Conservation (phyloP, 2,797 vertebrate species). For the Eulemur rubriventer region DNA sequence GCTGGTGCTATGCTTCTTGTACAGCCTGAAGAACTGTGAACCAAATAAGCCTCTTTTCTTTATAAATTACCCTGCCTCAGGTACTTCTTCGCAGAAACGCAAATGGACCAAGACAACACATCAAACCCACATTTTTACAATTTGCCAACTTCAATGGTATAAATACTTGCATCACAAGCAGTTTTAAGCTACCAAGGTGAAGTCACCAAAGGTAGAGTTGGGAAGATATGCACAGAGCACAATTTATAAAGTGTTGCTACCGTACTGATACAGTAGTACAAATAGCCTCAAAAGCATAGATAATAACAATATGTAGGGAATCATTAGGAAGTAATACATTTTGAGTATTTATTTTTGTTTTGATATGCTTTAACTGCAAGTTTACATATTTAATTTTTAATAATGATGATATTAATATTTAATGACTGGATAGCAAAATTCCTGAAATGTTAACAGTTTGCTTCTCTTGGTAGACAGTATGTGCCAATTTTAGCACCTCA, state of each 20-base stretch:
- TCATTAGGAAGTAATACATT: not conserved
- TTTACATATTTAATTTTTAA: constrained; percentile 4
- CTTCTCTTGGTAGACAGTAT: not conserved
- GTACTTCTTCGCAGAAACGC: not conserved
- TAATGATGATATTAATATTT: not conserved
- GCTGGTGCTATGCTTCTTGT: not conserved
- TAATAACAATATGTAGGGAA: not conserved
- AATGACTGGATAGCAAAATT: not conserved
- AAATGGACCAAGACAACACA: not conserved
- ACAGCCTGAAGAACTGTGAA: not conserved
- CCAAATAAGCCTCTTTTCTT: not conserved
- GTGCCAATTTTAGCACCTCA: not conserved
- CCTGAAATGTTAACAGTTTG: not conserved
- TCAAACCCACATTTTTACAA: not conserved
- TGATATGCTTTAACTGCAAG: not conserved
- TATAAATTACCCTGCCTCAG: not conserved
- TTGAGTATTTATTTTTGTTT: not conserved
- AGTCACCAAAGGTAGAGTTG: not conserved
- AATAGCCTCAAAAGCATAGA: not conserved
- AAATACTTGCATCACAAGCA: not conserved
- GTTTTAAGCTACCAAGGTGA: not conserved
- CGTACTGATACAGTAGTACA: not conserved
- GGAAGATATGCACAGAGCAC: not conserved
- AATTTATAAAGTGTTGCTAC: not conserved
- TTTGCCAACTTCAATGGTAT: not conserved